Evolutionary conservation across 92 coral and sea anemone species (phyloP).

Genomic region (Blastomussa wellsi): DNA sequence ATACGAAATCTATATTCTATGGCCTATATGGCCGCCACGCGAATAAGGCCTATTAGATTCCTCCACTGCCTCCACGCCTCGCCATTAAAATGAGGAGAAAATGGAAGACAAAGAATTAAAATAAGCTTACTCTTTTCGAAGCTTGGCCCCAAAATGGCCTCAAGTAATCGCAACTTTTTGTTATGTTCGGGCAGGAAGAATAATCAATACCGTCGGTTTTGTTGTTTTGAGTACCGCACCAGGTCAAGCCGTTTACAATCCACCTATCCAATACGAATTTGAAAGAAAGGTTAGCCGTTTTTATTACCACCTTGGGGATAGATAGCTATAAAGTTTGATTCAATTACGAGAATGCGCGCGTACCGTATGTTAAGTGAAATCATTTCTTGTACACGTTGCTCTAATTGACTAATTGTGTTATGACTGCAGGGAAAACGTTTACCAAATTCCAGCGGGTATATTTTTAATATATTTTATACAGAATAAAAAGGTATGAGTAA

Average conservation of each 20-base stretch:
- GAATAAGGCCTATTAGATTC: not conserved
- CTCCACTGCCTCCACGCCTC: not conserved
- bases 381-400: no score
- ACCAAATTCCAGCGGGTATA: not conserved
- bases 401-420: no score
- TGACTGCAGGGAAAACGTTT: no score
- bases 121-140: conserved; percentile 41
- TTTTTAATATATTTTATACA: not conserved
- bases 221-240: conserved; percentile 52
- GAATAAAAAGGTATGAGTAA: not conserved
- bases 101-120: not conserved
- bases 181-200: conserved; percentile 38
- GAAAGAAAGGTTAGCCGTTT: not conserved
- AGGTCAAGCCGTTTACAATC: conserved; percentile 49
- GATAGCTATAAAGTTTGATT: no score
- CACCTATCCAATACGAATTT: conserved; percentile 12
- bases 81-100: not conserved
- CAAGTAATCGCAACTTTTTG: conserved; percentile 1
- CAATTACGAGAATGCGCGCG: no score
- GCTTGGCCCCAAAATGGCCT: conserved; percentile 63
- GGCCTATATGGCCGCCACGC: no score
- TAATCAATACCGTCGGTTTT: conserved; percentile 53
- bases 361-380: no score
- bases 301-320: not conserved
- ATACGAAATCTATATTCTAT: no score